Evolutionary conservation across 2,888 invertebrate genomes (phyloP), one percentile per base, ranked within the genome.

Genomic region (Acrobasis suavella): DNA sequence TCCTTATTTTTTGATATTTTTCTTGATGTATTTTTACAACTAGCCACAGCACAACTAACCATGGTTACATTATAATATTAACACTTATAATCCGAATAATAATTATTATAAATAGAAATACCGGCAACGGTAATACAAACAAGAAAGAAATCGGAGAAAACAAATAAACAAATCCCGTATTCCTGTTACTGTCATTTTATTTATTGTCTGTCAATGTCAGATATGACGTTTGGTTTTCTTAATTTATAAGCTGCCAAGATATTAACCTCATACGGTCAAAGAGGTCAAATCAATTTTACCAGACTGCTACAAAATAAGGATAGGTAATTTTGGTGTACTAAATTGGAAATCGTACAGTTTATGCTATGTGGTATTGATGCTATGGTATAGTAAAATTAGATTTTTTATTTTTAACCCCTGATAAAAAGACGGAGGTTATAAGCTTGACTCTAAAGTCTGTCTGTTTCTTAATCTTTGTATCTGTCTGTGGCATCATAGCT

Each of bases 1-100:
- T 89, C 77, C 73, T 82, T 87, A 63, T 82, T 76, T 72, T 89
- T 90, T n/a, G 85, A 78, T 68, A 83, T 81, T 70, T 87, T 90
- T 0, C 78, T 82, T 0, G 90, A 90, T 3, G 80, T 77, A 59
- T 90, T 89, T 66, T 83, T 89, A 64, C 90, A 90, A 59, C 71
- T 80, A 0, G 72, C 63, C n/a, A 90, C 81, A 38, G 83, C 87
- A 78, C 90, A 90, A 52, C 78, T 81, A 22, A 89, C 90, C 90
- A 89, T 89, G 64, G 17, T 78, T 9, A 17, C 10, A 32, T n/a
- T 42, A 7, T 37, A 17, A 50, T 32, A 6, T 32, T 7, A 32
- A 32, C 32, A 32, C 7, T 32, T 32, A 32, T 32, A n/a, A n/a
- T 32, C 32, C 7, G 32, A 32, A 22, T 22, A 22, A 22, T 42